Base-by-base conservation (phyloP, 2,113 vertebrate genomes). In the Physeter macrocephalus region DNA sequence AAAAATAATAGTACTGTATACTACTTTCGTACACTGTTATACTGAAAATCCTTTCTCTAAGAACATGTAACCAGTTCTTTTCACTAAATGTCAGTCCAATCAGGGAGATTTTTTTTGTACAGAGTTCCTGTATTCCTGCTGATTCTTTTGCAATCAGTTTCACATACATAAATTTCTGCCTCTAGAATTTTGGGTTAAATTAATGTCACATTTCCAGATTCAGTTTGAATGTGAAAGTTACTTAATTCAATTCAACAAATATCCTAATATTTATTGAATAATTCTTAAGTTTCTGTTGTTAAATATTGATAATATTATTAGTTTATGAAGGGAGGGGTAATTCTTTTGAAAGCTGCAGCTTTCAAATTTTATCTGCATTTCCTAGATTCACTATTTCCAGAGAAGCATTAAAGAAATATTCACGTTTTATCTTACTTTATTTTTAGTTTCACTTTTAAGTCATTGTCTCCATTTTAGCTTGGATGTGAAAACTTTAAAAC, bases 391-490 rank as follows among this genome's bases (percentile, higher is more conserved):
- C 7, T 96, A 87, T 86, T 87, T 87, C 12, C 43, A 72, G 67
- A 61, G 57, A 87, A 83, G 18, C 46, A 66, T 82, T 77, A 94
- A 23, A 69, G 1, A 69, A 31, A 29, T 74, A 66, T 88, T 85
- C 57, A 72, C 34, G 57, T 96, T 95, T 93, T 67, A 78, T 83
- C 54, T 80, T 91, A 59, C 75, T 96, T 94, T 90, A 29, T 46
- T 93, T 43, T 96, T 84, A 93, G 85, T 94, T 97, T 97, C 88
- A 80, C 59, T 97, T 96, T 92, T 61, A 94, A 97, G 46, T 90
- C 41, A 94, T 59, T 94, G 62, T 81, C 34, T 91, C 46, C 41
- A 81, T 93, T 84, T 96, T 93, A 88, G 46, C 41, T 82, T 66
- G 25, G 20, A 75, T 52, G 5, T 82, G 34, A 86, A 93, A 93